These are phyloP conservation scores for Formica selysi DNA, from an alignment of 1,140 invertebrate species.

Conservation along the genomic window DNA sequence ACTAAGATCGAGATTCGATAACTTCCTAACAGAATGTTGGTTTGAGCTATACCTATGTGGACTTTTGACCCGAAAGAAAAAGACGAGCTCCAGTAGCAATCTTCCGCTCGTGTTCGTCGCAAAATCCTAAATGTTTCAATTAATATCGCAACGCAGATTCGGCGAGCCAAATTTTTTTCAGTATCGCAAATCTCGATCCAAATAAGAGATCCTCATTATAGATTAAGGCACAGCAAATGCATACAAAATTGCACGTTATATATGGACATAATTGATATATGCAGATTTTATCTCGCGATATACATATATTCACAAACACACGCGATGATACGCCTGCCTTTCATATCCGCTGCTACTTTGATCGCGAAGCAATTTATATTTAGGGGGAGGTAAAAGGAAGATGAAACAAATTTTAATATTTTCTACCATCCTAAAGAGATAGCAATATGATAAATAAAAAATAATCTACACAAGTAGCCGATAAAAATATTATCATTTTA, in stretches of 20 bases:
- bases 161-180: slow-evolving; percentile 5
- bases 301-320: neutral
- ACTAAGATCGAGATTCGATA: slow-evolving; percentile 72
- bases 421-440: neutral
- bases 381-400: no score
- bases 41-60: slow-evolving; percentile 31
- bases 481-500: neutral
- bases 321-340: neutral
- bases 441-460: neutral
- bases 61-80: neutral
- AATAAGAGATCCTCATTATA: slow-evolving; percentile 61
- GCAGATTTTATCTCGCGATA: slow-evolving; percentile 46
- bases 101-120: slow-evolving; percentile 4
- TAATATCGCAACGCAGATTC: slow-evolving; percentile 12
- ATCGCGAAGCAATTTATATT: slow-evolving; percentile 1
- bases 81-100: neutral
- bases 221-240: slow-evolving; percentile 40
- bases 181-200: neutral
- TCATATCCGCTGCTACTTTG: neutral
- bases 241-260: slow-evolving; percentile 34
- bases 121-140: slow-evolving; percentile 46
- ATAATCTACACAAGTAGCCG: neutral
- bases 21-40: slow-evolving; percentile 39
- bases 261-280: neutral
- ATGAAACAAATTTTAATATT: neutral